phyloP scores from a whole-genome alignment of 2,888 invertebrate genomes.

The Erebia ligea region DNA sequence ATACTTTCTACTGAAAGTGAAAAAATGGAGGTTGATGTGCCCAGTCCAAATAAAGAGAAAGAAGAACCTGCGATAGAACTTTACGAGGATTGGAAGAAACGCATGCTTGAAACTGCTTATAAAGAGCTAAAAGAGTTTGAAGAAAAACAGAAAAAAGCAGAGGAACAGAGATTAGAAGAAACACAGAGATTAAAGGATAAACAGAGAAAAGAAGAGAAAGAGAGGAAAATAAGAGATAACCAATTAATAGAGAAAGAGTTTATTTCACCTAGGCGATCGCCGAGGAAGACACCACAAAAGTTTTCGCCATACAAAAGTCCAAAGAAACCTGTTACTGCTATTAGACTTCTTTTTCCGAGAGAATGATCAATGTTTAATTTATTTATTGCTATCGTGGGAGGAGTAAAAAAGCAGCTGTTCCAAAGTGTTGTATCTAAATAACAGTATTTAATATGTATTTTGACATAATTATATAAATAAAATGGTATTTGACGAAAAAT shows the following conservation, averaged over 20 bases:
- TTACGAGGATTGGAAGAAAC: slow-evolving; percentile 84
- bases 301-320: slow-evolving; percentile 65
- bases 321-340: slow-evolving; percentile 48
- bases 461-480: not conserved
- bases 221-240: slow-evolving; percentile 28
- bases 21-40: slow-evolving; percentile 58
- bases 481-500: not conserved
- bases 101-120: slow-evolving; percentile 80
- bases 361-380: slow-evolving; percentile 42
- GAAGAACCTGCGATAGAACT: slow-evolving; percentile 71
- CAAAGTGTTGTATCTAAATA: not conserved
- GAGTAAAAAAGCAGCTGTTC: too few relatives aligned
- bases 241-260: slow-evolving; percentile 22
- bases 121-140: slow-evolving; percentile 57
- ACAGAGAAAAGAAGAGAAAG: slow-evolving; percentile 32
- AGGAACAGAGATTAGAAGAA: slow-evolving; percentile 42
- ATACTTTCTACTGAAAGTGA: slow-evolving; percentile 51
- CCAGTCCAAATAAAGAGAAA: slow-evolving; percentile 47
- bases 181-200: not conserved
- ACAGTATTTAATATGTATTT: not conserved
- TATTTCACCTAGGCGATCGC: slow-evolving; percentile 39
- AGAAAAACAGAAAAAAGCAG: slow-evolving; percentile 38
- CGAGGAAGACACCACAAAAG: slow-evolving; percentile 58
- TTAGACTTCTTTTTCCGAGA: slow-evolving; percentile 64
- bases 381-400: not conserved